Evolutionary conservation across 1,140 invertebrate genomes (phyloP).

Genomic region (Drosophila willistoni): DNA sequence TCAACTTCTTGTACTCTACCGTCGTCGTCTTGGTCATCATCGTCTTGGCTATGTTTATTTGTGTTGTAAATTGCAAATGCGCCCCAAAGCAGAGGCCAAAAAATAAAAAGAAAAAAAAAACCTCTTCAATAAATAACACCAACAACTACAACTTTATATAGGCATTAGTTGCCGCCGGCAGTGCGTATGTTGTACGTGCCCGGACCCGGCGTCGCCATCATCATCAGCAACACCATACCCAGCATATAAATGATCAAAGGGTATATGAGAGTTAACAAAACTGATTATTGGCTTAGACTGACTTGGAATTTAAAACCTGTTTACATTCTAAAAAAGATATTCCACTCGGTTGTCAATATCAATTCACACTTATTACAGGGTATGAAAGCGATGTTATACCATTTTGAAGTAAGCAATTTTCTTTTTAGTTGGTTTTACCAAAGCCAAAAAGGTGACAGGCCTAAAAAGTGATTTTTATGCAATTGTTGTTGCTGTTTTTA

Average conservation of each 20-base stretch:
- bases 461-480: conserved; percentile 77
- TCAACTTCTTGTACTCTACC: conserved; percentile 19
- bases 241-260: conserved; percentile 25
- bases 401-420: not conserved
- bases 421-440: conserved; percentile 56
- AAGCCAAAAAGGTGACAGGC: conserved; percentile 50
- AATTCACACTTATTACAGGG: not conserved
- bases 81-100: conserved; percentile 51
- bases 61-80: conserved; percentile 80
- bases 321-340: not conserved
- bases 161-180: conserved; percentile 67
- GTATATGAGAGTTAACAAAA: not conserved
- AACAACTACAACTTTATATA: conserved; percentile 61
- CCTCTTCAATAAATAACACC: conserved; percentile 76
- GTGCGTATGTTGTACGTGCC: conserved; percentile 65
- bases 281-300: not conserved
- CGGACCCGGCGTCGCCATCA: conserved; percentile 71
- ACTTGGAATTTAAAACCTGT: not conserved
- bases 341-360: not conserved
- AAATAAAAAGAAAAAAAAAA: conserved; percentile 29
- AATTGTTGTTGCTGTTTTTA: conserved; percentile 58
- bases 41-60: conserved; percentile 69
- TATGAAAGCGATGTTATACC: not conserved
- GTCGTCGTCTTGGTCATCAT: conserved; percentile 26
- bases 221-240: conserved; percentile 18